Base-by-base conservation (phyloP, 2,797 vertebrate species). In the Cheracebus regulus region DNA sequence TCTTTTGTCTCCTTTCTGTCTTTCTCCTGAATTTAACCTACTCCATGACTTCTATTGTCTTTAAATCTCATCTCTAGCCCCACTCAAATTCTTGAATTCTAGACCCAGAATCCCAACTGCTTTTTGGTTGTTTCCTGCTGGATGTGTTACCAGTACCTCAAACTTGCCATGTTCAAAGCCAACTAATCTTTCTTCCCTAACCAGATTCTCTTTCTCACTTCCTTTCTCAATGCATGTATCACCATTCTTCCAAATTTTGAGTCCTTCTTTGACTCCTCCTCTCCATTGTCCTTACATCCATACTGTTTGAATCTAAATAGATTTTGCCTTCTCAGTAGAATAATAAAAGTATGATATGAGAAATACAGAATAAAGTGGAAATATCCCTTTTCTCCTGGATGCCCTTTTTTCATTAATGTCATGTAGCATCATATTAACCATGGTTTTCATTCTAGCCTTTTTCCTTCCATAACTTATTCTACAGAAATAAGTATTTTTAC, bases 381-480 rank as follows among this genome's bases (percentile, higher is more conserved):
- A 22, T 55, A 75, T 52, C 12, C 36, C 8, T 46, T 64, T 46
- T 78, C 67, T 57, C 70, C 11, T 46, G 50, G 10, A 91, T 36
- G 58, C 12, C 64, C n/a, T 30, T 26, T 57, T 87, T 72, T 58
- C 4, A 19, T 52, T 41, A 67, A 70, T 36, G 19, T 41, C 67
- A 81, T 8, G 33, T 24, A 83, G n/a, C n/a, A 72, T 82, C 92
- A 73, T 83, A 72, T 93, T 89, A 92, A 80, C 44, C 11, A 44
- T 57, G 10, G 36, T 44, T 94, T 61, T 85, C 86, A 86, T 64
- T 93, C 89, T 48, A 26, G 55, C 15, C 61, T 88, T 84, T 90
- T 57, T 84, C 30, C 30, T 95, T 80, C 75, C 33, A 70, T 79
- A 88, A 95, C 85, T 85, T 95, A 76, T 96, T 73, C 73, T 96